Conservation (phyloP, 2,888 invertebrate species). For the Heteropelma amictum region DNA sequence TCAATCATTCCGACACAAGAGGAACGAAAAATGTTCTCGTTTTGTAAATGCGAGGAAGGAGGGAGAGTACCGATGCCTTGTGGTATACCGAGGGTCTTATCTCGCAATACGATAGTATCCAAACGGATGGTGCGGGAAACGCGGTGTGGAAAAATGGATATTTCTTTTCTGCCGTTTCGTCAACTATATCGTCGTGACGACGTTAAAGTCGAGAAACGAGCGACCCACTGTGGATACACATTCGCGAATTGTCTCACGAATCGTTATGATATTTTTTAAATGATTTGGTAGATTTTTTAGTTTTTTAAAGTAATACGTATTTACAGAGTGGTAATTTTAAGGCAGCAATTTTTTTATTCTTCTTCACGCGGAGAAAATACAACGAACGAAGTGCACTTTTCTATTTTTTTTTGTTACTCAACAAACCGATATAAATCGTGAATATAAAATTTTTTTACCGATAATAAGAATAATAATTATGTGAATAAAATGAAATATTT, state of each 20-base stretch:
- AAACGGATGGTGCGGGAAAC: slow-evolving; percentile 10
- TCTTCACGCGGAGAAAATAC: too few species aligned
- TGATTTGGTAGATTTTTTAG: too few species aligned
- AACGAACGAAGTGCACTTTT: too few species aligned
- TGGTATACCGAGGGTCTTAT: slow-evolving; percentile 13
- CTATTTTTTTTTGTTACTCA: too few species aligned
- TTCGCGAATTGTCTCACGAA: slow-evolving; percentile 30
- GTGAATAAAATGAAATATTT: background rate
- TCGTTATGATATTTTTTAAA: too few species aligned
- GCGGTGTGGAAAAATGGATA: slow-evolving; percentile 9
- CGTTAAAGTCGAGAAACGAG: slow-evolving; percentile 27
- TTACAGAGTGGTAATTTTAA: too few species aligned
- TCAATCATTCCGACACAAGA: background rate
- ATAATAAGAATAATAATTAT: background rate
- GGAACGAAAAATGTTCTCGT: background rate
- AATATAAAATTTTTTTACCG: background rate
- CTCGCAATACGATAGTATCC: slow-evolving; percentile 2
- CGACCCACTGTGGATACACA: slow-evolving; percentile 33
- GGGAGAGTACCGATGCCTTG: slow-evolving; percentile 15
- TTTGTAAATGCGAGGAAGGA: background rate
- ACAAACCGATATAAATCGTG: too few species aligned
- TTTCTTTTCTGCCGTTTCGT: slow-evolving; percentile 20
- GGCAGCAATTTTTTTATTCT: too few species aligned
- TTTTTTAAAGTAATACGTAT: too few species aligned
- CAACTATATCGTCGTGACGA: slow-evolving; percentile 15